A percentile compares a stretch with the other conserved stretches of the same genome.
phyloP scores from a whole-genome alignment of 2,113 vertebrate species.

The Cisticola juncidis region DNA sequence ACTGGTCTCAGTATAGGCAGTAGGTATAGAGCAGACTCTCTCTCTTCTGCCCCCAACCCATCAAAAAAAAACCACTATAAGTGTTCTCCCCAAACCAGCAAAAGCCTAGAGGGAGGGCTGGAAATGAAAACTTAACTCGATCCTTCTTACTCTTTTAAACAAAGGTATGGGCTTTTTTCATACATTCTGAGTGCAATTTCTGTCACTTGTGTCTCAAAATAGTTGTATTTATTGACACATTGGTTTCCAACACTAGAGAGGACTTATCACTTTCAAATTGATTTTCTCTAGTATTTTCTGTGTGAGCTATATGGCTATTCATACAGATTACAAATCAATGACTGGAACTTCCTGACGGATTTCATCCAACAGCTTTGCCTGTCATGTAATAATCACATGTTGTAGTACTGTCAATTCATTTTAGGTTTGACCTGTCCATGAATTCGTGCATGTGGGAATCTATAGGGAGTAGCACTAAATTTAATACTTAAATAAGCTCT shows the following conservation, averaged over 20 bases:
- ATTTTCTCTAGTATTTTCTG: background rate
- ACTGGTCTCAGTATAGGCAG: background rate
- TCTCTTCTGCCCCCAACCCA: rapidly evolving
- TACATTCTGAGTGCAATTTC: background rate
- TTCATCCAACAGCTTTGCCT: background rate
- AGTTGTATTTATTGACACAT: background rate
- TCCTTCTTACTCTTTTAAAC: background rate
- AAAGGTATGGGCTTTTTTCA: background rate
- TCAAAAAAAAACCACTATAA: background rate
- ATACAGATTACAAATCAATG: background rate
- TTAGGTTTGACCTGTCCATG: background rate
- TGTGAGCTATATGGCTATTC: background rate
- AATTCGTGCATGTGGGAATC: background rate
- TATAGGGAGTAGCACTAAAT: background rate
- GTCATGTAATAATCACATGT: background rate
- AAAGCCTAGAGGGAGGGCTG: background rate
- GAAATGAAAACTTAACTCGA: background rate
- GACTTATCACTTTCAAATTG: background rate
- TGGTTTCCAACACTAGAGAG: background rate
- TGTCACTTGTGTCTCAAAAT: background rate
- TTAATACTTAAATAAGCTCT: background rate
- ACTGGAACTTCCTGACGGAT: background rate
- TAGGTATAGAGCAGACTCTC: background rate
- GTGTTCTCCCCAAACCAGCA: rapidly evolving
- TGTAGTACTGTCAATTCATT: background rate